These are phyloP conservation scores for Trissoscelio sp. DNA, from an alignment of 2,888 invertebrate species.

Conservation along the genomic window DNA sequence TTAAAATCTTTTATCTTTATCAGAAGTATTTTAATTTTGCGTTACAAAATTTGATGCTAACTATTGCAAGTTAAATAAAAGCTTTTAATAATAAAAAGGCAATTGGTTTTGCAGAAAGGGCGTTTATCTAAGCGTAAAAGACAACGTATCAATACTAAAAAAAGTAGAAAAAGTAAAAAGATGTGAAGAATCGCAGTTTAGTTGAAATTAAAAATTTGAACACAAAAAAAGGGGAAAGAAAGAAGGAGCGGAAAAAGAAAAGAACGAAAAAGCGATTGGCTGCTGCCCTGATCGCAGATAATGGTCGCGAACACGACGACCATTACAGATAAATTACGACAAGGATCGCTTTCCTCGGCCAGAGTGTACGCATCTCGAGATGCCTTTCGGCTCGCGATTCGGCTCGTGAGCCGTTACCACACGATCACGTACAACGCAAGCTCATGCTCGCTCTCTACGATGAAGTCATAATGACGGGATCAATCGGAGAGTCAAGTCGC, in stretches of 20 bases:
- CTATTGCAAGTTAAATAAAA: too few species aligned
- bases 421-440: conserved; percentile 60
- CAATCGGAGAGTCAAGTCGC: conserved; percentile 82
- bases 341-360: conserved; percentile 61
- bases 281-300: conserved; percentile 62
- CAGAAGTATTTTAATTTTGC: too few species aligned
- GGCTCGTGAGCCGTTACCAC: conserved; percentile 60
- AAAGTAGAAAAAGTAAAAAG: conserved; percentile 30
- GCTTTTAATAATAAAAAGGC: too few species aligned
- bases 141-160: too few species aligned
- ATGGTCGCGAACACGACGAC: conserved; percentile 67
- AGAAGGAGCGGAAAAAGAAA: not conserved
- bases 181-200: conserved; percentile 44
- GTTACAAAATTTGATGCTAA: too few species aligned
- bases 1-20: too few species aligned
- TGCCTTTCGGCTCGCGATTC: conserved; percentile 42
- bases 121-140: too few species aligned
- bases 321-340: conserved; percentile 68
- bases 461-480: conserved; percentile 78
- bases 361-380: conserved; percentile 42
- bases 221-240: conserved; percentile 22
- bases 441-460: conserved; percentile 45
- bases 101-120: too few species aligned
- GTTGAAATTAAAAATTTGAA: conserved; percentile 58
- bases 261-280: conserved; percentile 45